These are phyloP conservation scores for Andrena camellia DNA, from an alignment of 2,888 invertebrate genomes.

Conservation along the genomic window DNA sequence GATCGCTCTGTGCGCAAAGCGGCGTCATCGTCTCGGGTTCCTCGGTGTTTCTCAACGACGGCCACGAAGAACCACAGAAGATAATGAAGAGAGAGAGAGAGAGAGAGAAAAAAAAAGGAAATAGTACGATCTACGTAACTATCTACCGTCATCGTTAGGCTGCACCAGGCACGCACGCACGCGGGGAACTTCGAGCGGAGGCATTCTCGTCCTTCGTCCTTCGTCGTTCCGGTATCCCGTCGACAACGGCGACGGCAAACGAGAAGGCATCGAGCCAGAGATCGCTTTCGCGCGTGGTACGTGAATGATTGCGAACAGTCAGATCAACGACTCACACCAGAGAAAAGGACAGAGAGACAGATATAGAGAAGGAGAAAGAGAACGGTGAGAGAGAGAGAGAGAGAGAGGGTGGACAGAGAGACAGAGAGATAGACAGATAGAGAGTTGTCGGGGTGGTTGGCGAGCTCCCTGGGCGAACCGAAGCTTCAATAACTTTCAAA, in stretches of 20 bases:
- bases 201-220: conserved; percentile 6
- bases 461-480: conserved; percentile 8
- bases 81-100: background rate
- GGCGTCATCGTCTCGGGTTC: conserved; percentile 42
- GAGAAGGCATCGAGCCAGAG: background rate
- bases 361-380: conserved; percentile 43
- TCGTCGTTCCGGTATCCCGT: conserved; percentile 5
- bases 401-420: conserved; percentile 37
- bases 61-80: conserved; percentile 44
- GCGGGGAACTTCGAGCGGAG: conserved; percentile 34
- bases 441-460: conserved; percentile 23
- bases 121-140: conserved; percentile 50
- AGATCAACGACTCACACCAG: conserved; percentile 72
- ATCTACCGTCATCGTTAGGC: conserved; percentile 63
- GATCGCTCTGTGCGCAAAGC: conserved; percentile 28
- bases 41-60: conserved; percentile 40
- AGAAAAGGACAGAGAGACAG: conserved; percentile 68
- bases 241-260: background rate
- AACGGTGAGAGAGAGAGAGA: conserved; percentile 29
- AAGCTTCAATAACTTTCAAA: background rate
- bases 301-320: conserved; percentile 69
- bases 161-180: conserved; percentile 54
- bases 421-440: conserved; percentile 34
- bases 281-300: conserved; percentile 51
- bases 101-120: background rate